Conservation (phyloP, 2,113 vertebrate genomes). For the Gymnobelideus leadbeateri region DNA sequence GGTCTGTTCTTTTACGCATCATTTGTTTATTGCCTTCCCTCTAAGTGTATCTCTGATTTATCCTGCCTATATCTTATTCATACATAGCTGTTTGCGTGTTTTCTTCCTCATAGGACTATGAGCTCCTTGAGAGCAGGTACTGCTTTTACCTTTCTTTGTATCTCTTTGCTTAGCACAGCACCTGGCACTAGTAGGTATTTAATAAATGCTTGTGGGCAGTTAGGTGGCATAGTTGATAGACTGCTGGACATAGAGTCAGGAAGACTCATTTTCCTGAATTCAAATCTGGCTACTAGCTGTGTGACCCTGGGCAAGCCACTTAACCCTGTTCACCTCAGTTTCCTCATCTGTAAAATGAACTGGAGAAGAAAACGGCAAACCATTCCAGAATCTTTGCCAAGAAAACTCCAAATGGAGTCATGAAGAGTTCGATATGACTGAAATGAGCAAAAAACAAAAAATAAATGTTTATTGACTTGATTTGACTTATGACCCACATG, state of each 20-base stretch:
- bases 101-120: background rate
- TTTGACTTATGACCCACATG: background rate
- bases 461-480: no score
- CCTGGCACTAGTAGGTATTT: background rate
- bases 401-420: no score
- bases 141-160: background rate
- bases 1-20: slow-evolving; percentile 18
- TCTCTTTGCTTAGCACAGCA: background rate
- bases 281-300: no score
- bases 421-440: no score
- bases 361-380: no score
- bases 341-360: no score
- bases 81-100: background rate
- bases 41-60: background rate
- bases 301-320: no score
- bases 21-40: background rate
- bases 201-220: background rate
- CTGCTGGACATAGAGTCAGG: no score
- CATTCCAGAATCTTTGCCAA: no score
- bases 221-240: no score
- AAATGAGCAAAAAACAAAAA: no score
- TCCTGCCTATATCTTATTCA: background rate
- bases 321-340: background rate
- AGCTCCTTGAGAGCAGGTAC: background rate
- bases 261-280: no score